A percentile compares a stretch with the other conserved stretches of the same genome.
Conservation (phyloP, 2,888 invertebrate genomes). For the Mythimna vitellina region DNA sequence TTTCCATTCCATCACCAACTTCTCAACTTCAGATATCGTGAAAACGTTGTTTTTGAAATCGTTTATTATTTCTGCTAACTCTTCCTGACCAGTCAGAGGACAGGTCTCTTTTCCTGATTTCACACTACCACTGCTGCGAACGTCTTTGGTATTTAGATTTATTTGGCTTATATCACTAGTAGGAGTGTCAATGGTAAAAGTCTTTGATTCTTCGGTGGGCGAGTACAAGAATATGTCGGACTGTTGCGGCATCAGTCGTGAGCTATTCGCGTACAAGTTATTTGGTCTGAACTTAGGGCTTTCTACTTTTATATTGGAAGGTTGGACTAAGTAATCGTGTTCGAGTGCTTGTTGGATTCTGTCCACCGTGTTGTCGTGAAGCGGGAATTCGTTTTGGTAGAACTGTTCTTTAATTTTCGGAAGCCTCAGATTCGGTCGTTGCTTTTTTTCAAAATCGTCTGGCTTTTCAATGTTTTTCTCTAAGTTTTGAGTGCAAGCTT, state of each 20-base stretch:
- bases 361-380: conserved; percentile 78
- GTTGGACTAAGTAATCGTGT: conserved; percentile 91
- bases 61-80: conserved; percentile 96
- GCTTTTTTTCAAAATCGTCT: conserved; percentile 79
- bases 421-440: conserved; percentile 85
- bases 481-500: conserved; percentile 85
- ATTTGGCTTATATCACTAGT: conserved; percentile 89
- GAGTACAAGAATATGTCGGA: conserved; percentile 87
- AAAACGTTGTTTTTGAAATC: conserved; percentile 97
- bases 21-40: conserved; percentile 95
- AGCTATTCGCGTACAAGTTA: conserved; percentile 87
- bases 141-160: conserved; percentile 84
- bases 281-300: conserved; percentile 87
- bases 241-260: conserved; percentile 83
- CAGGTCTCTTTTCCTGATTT: conserved; percentile 85
- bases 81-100: conserved; percentile 92
- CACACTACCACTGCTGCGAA: conserved; percentile 81
- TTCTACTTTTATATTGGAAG: conserved; percentile 91
- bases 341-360: conserved; percentile 88
- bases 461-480: conserved; percentile 77
- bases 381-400: conserved; percentile 87
- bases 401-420: conserved; percentile 86
- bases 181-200: conserved; percentile 86
- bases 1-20: conserved; percentile 96
- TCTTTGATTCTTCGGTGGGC: conserved; percentile 88